Percentiles rank a stretch among this genome's conserved stretches.
These are phyloP conservation scores for Tanypteryx hageni DNA, from an alignment of 2,888 invertebrate genomes.

Conservation along the genomic window DNA sequence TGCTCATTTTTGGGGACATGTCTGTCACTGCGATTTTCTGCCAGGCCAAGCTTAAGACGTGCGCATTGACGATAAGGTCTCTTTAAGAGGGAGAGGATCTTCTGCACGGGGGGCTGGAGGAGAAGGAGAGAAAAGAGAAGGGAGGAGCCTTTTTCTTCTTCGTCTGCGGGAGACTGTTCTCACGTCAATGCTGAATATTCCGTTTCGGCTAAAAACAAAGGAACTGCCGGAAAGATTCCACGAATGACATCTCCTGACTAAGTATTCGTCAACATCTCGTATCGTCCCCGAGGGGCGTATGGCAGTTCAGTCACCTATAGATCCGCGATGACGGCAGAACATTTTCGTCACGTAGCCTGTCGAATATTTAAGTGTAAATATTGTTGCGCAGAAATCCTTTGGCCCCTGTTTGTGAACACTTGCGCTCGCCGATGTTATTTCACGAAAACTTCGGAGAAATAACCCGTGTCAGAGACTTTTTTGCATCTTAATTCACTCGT, in stretches of 20 bases:
- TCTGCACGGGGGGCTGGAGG: background rate
- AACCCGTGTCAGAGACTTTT: background rate
- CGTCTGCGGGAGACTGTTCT: background rate
- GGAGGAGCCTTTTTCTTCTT: background rate
- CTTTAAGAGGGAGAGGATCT: background rate
- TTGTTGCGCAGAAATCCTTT: background rate
- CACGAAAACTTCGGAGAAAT: background rate
- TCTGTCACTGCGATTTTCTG: background rate
- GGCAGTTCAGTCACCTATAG: background rate
- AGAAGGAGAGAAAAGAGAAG: background rate
- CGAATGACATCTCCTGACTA: conserved; percentile 2
- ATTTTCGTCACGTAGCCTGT: background rate
- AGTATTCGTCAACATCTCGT: background rate
- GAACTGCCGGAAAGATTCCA: background rate
- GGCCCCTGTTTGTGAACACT: background rate
- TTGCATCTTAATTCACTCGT: no score
- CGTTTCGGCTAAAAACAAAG: background rate
- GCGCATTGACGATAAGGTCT: background rate
- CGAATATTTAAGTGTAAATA: background rate
- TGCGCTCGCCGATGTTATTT: background rate
- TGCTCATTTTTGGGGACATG: background rate
- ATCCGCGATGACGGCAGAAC: background rate
- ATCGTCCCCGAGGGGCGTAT: background rate
- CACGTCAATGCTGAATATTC: background rate
- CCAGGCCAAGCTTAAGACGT: background rate